Base-by-base conservation (phyloP, 2,797 vertebrate species). In the Tympanoctomys barrerae region DNA sequence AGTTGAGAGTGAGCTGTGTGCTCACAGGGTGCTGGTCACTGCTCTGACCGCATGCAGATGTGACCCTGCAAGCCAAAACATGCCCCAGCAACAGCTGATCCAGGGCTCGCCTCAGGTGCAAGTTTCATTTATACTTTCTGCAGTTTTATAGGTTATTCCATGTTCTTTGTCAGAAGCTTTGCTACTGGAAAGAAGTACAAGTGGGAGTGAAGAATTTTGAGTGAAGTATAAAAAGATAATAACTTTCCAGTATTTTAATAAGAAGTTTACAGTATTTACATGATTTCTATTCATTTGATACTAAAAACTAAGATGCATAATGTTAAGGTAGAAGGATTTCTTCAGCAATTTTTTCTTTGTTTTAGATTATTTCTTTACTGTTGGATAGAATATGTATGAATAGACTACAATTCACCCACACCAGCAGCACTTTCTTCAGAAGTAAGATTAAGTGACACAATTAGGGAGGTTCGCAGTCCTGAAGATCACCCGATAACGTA, bases 251-350 rank as follows among this genome's bases (percentile, higher is more conserved):
- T 0, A 66, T 71, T 91, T 89, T 59, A 75, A 59, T 70, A 78
- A 4, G 7, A 71, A 70, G 33, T 33, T 18, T 42, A 42, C 42
- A 42, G 42, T 42, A 42, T 42, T 14, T 54, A n/a, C 36, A 28
- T 91, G 42, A 96, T 89, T 91, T 77, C 19, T 96, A n/a, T 71
- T 59, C 11, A 57, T 91, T 14, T 85, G 16, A 66, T 68, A 88
- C 4, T 89, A 3, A n/a, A n/a, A 94, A 77, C 13, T 91, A 64
- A 91, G 24, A 70, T 84, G 59, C 3, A 61, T 78, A 83, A 78
- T 52, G 71, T 80, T 81, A 59, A 91, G 22, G 79, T 31, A 68
- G 5, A 90, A 31, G 5, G 5, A 42, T 8, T 77, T 62, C 49
- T 28, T 4, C 64, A 66, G 46, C 31, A 66, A 12, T 79, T 83